Conservation (phyloP, 1,140 invertebrate genomes). For the Aphaenogaster floridana region DNA sequence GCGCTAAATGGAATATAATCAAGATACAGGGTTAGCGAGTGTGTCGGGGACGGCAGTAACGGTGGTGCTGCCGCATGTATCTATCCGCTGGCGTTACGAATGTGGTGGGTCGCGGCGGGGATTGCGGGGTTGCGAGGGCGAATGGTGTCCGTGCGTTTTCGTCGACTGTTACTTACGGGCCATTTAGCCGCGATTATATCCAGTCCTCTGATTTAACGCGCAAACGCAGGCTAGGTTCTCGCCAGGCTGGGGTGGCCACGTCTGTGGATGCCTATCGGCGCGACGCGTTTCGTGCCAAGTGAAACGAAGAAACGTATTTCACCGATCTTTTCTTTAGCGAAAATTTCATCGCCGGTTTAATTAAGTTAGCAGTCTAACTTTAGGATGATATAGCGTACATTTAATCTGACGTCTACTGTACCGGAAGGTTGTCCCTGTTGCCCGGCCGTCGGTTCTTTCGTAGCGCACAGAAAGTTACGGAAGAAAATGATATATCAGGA, state of each 20-base stretch:
- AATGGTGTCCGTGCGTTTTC: slow-evolving; percentile 71
- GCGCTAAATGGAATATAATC: slow-evolving; percentile 79
- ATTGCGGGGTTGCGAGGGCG: slow-evolving; percentile 18
- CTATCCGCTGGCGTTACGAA: slow-evolving; percentile 66
- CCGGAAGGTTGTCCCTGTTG: slow-evolving; percentile 11
- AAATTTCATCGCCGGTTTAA: slow-evolving; percentile 63
- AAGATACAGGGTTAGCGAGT: slow-evolving; percentile 73
- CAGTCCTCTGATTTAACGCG: slow-evolving; percentile 70
- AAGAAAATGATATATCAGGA: slow-evolving; percentile 3
- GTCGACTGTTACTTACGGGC: slow-evolving; percentile 76
- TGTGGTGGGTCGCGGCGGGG: slow-evolving; percentile 33
- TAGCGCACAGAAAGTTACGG: background rate
- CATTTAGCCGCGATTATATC: slow-evolving; percentile 78
- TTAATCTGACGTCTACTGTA: slow-evolving; percentile 46
- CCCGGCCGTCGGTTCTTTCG: background rate
- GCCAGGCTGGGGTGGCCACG: slow-evolving; percentile 24
- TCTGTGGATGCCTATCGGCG: slow-evolving; percentile 22
- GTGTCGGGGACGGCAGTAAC: slow-evolving; percentile 55
- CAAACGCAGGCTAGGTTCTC: slow-evolving; percentile 50
- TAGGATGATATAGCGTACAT: slow-evolving; percentile 36
- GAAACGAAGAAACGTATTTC: slow-evolving; percentile 38
- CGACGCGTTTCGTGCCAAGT: slow-evolving; percentile 1
- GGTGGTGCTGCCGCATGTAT: slow-evolving; percentile 50
- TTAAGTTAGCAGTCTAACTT: slow-evolving; percentile 40
- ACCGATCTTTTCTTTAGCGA: slow-evolving; percentile 39